phyloP scores from a whole-genome alignment of 2,888 invertebrate species.

The Andrena chrysosceles region DNA sequence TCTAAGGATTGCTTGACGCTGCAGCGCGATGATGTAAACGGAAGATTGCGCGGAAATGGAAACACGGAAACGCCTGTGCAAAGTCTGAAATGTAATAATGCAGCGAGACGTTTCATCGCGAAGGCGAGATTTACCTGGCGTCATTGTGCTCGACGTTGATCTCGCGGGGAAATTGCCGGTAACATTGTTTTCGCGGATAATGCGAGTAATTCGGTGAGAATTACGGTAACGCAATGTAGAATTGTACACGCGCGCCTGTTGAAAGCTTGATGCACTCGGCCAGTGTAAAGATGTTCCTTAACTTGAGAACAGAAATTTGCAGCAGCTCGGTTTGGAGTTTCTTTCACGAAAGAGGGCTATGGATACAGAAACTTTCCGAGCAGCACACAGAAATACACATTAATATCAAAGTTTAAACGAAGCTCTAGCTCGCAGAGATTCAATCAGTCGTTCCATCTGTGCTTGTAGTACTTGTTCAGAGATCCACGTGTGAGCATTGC shows the following conservation, averaged over 20 bases:
- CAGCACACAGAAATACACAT: not conserved
- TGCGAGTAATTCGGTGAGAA: slow-evolving; percentile 37
- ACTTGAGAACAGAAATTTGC: not conserved
- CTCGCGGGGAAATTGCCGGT: slow-evolving; percentile 34
- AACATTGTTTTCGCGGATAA: slow-evolving; percentile 45
- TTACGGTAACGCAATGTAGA: slow-evolving; percentile 13
- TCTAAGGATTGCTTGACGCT: not conserved
- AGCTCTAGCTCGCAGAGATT: no score
- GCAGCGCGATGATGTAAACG: slow-evolving; percentile 28
- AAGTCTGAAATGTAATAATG: slow-evolving; percentile 44
- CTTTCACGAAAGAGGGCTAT: not conserved
- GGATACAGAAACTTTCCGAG: no score
- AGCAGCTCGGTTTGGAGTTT: not conserved
- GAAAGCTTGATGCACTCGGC: not conserved
- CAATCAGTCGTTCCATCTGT: no score
- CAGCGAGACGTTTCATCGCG: slow-evolving; percentile 22
- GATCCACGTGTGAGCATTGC: no score
- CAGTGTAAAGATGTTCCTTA: not conserved
- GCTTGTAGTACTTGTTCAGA: no score
- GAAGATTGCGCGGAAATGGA: slow-evolving; percentile 27
- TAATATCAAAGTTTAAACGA: not conserved
- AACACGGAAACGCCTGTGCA: slow-evolving; percentile 20
- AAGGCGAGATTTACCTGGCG: slow-evolving; percentile 38
- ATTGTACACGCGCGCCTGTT: not conserved
- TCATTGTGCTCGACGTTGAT: slow-evolving; percentile 40